Percentiles rank a stretch among this genome's conserved stretches.
Conservation (phyloP, 2,888 invertebrate genomes). For the Perdita meconis region DNA sequence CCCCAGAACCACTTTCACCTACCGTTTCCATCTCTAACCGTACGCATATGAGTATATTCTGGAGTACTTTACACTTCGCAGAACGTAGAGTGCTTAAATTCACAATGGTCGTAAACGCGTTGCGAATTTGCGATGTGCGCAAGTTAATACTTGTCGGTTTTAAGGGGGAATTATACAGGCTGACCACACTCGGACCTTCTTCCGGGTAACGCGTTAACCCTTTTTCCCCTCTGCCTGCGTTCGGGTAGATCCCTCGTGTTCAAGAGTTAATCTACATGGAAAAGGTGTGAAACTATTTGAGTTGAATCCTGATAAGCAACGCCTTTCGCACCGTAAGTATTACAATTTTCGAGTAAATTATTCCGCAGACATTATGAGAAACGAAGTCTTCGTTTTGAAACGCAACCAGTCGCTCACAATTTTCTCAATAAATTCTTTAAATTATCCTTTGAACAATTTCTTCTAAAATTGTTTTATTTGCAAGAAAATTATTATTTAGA, state of each 20-base stretch:
- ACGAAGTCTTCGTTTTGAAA: too few relatives aligned
- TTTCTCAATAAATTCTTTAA: too few relatives aligned
- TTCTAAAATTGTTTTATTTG: too few relatives aligned
- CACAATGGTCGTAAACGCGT: slow-evolving; percentile 79
- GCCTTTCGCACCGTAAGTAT: background rate
- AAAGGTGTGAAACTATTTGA: slow-evolving; percentile 31
- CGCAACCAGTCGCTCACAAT: too few relatives aligned
- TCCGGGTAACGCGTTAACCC: slow-evolving; percentile 55
- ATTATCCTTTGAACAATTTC: too few relatives aligned
- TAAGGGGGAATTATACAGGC: slow-evolving; percentile 77
- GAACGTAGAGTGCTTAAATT: slow-evolving; percentile 74
- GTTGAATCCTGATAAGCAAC: slow-evolving; percentile 38
- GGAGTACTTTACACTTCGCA: slow-evolving; percentile 65
- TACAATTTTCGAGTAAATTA: background rate
- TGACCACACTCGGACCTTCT: slow-evolving; percentile 69
- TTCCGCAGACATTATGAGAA: too few relatives aligned
- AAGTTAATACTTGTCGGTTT: slow-evolving; percentile 79
- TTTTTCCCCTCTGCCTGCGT: slow-evolving; percentile 40
- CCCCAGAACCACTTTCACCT: background rate
- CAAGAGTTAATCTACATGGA: slow-evolving; percentile 48
- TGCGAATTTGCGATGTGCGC: slow-evolving; percentile 79
- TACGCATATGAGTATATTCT: slow-evolving; percentile 45
- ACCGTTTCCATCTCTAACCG: slow-evolving; percentile 37
- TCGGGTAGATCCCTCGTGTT: slow-evolving; percentile 35
- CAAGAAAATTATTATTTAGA: too few relatives aligned